These are phyloP conservation scores for Antheraea pernyi DNA, from an alignment of 1,140 invertebrate genomes.

Conservation along the genomic window DNA sequence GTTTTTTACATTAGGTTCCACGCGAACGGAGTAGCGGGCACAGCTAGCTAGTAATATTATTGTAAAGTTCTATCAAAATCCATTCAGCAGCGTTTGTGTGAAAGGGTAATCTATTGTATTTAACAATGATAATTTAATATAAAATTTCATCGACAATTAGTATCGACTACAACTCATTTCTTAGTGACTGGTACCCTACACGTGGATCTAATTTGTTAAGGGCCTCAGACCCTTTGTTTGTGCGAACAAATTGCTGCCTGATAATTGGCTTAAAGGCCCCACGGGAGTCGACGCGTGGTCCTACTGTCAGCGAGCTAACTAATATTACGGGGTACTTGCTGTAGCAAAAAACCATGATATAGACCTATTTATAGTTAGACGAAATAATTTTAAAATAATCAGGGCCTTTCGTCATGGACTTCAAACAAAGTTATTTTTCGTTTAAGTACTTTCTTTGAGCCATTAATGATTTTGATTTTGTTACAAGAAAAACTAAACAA, in stretches of 20 bases:
- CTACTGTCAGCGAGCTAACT: conserved; percentile 12
- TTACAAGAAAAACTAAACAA: too few relatives aligned
- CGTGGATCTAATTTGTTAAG: conserved; percentile 69
- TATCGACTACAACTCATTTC: neutral
- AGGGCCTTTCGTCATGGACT: too few relatives aligned
- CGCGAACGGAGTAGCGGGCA: too few relatives aligned
- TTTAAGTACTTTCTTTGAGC: too few relatives aligned
- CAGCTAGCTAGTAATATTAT: too few relatives aligned
- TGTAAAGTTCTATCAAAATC: too few relatives aligned
- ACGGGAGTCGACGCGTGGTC: conserved; percentile 20
- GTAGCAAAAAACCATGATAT: too few relatives aligned
- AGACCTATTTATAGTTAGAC: neutral
- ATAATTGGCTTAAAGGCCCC: conserved; percentile 67
- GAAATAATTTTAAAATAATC: too few relatives aligned
- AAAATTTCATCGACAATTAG: neutral
- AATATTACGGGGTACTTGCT: neutral
- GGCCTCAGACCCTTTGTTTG: conserved; percentile 59
- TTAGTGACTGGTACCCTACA: conserved; percentile 15
- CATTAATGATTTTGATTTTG: too few relatives aligned
- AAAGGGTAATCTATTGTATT: neutral
- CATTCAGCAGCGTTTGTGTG: too few relatives aligned
- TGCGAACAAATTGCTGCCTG: conserved; percentile 65
- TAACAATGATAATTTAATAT: neutral
- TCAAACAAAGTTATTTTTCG: too few relatives aligned
- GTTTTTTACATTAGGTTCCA: too few relatives aligned